Evolutionary conservation across 2,888 invertebrate species (phyloP), one percentile per base, ranked within the genome.

Genomic region (Pediacus dermestoides): DNA sequence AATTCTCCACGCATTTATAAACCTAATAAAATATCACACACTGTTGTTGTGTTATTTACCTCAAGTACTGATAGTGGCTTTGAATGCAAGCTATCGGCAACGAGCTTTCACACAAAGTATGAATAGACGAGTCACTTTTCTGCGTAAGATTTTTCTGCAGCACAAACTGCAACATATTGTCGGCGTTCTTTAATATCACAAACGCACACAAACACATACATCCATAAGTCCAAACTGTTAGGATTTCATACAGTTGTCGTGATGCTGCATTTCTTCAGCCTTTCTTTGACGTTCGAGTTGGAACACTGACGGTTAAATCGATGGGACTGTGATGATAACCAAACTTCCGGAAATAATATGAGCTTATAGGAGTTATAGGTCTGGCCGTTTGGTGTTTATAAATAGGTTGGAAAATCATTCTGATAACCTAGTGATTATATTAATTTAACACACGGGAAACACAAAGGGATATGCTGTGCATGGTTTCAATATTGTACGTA

Each of bases 101-200:
- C 2, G 25, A 30, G 23, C 34, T 35, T 10, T 50, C 51, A 16
- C 48, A 38, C 33, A 47, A 38, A 30, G 48, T 45, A 36, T 42
- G 39, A 14, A 16, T 37, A 12, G 48, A 12, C 22, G 33, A 35
- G 37, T 53, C 55, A 30, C 48, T 42, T 27, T 52, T 54, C 10
- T 46, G 43, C 4, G 43, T 30, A 15, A 55, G 50, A 39, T 54
- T 54, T 37, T 53, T 57, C 10, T 54, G 55, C 16, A 58, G 38
- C 30, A 58, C 58, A 28, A 48, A 54, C 37, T 55, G 55, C 32
- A 53, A 49, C 56, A 58, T 56, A n/a, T n/a, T n/a, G n/a, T n/a
- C n/a, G n/a, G n/a, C n/a, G n/a, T n/a, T n/a, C n/a, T n/a, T n/a
- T n/a, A n/a, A n/a, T n/a, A n/a, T n/a, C n/a, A n/a, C n/a, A n/a